Conservation (phyloP, 2,888 invertebrate genomes). For the Eupeodes latifasciatus region DNA sequence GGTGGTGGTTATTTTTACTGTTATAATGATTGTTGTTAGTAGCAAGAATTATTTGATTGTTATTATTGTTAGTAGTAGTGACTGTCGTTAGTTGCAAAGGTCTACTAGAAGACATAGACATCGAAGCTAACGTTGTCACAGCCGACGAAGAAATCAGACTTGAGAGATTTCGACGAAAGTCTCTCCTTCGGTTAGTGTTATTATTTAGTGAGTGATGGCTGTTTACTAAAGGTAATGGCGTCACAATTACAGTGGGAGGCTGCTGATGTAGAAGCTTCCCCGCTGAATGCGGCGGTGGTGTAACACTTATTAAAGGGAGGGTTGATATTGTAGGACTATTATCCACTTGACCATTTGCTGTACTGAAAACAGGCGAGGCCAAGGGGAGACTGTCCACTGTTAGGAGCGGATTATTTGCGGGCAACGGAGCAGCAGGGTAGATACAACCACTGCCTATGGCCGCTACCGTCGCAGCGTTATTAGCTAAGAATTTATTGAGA, state of each 20-base stretch:
- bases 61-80: conserved; percentile 60
- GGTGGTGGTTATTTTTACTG: conserved; percentile 76
- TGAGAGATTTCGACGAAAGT: conserved; percentile 71
- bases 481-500: conserved; percentile 84
- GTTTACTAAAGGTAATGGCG: conserved; percentile 62
- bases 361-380: conserved; percentile 78
- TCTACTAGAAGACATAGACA: conserved; percentile 75
- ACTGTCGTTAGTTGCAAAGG: conserved; percentile 74
- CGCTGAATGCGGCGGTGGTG: conserved; percentile 56
- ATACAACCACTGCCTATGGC: conserved; percentile 80
- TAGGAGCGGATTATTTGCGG: conserved; percentile 78
- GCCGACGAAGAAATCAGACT: conserved; percentile 77
- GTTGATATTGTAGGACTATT: conserved; percentile 79
- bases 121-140: conserved; percentile 76
- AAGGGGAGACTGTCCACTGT: conserved; percentile 79
- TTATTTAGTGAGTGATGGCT: conserved; percentile 79
- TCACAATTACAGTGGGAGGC: conserved; percentile 49
- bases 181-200: conserved; percentile 70
- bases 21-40: conserved; percentile 77
- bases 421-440: conserved; percentile 72
- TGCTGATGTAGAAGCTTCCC: conserved; percentile 39
- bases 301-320: conserved; percentile 63
- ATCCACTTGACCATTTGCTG: conserved; percentile 80
- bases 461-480: conserved; percentile 81
- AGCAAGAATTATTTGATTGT: conserved; percentile 75